A percentile compares a stretch with the other conserved stretches of the same genome.
Evolutionary conservation across 2,888 invertebrate genomes (phyloP).

Genomic region (Cylloceria caligata): DNA sequence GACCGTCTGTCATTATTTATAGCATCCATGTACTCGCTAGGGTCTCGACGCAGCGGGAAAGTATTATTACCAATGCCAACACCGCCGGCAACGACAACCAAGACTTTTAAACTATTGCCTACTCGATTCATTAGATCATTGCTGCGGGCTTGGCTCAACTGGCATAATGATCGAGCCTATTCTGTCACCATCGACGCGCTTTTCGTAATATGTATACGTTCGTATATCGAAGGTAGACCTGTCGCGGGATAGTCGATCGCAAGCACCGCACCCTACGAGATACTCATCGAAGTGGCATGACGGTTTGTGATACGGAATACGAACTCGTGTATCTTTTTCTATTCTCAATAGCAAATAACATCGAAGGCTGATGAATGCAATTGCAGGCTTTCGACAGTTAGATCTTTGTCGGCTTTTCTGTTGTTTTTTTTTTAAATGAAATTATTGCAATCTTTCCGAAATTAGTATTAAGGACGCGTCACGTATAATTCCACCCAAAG

Average conservation of each 20-base stretch:
- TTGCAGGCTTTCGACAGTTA: neutral
- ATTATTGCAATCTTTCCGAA: neutral
- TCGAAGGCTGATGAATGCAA: neutral
- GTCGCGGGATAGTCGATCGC: conserved; percentile 53
- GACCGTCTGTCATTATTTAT: conserved; percentile 75
- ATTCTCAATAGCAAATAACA: neutral
- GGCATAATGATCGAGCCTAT: conserved; percentile 73
- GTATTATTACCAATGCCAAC: conserved; percentile 32
- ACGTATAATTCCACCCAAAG: no score
- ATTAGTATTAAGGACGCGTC: no score
- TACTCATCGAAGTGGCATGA: conserved; percentile 76
- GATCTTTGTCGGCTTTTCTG: neutral
- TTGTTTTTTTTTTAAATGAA: neutral
- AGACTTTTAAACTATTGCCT: conserved; percentile 36
- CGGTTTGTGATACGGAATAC: conserved; percentile 26
- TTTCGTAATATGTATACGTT: conserved; percentile 34
- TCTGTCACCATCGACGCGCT: conserved; percentile 73
- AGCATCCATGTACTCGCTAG: conserved; percentile 70
- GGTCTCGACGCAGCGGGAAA: conserved; percentile 49
- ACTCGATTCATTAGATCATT: conserved; percentile 72
- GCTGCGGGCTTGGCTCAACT: conserved; percentile 75
- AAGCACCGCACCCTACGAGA: conserved; percentile 73
- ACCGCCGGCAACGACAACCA: neutral
- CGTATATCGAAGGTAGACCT: conserved; percentile 30
- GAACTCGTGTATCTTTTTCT: conserved; percentile 24